Conservation (phyloP, 1,140 invertebrate genomes). For the Ceratitis capitata region DNA sequence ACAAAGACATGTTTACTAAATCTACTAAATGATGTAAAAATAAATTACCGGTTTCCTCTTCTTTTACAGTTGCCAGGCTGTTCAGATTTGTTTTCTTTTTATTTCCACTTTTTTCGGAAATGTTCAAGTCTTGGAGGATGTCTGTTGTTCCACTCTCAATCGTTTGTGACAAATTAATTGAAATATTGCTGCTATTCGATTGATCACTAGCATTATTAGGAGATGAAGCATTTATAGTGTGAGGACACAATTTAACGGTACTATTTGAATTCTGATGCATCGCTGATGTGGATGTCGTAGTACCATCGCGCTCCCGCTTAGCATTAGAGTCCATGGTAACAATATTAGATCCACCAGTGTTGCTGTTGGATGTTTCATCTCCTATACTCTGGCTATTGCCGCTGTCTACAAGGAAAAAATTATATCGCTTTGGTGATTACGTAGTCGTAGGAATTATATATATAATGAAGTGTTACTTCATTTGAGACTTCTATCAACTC, state of each 20-base stretch:
- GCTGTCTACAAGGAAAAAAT: not conserved
- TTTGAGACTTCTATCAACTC: no score
- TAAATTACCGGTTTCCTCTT: constrained; percentile 52
- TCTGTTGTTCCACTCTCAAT: constrained; percentile 42
- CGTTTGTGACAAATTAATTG: constrained; percentile 36
- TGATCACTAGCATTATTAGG: constrained; percentile 46
- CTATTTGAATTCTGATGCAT: constrained; percentile 37
- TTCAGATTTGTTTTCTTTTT: not conserved
- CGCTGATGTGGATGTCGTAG: not conserved
- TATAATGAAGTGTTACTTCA: no score
- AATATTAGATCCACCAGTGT: constrained; percentile 41
- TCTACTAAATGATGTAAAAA: constrained; percentile 1
- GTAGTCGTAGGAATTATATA: no score
- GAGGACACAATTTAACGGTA: not conserved
- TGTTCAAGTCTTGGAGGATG: constrained; percentile 49
- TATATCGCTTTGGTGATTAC: no score
- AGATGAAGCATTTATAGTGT: not conserved
- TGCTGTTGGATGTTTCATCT: constrained; percentile 39
- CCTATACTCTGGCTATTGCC: constrained; percentile 40
- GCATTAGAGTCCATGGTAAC: constrained; percentile 44
- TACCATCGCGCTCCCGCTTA: constrained; percentile 46
- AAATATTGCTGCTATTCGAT: constrained; percentile 47
- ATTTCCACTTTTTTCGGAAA: constrained; percentile 44
- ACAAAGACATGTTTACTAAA: not conserved
- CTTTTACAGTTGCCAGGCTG: constrained; percentile 41